Conservation (phyloP, 2,113 vertebrate species). For the Upupa epops region DNA sequence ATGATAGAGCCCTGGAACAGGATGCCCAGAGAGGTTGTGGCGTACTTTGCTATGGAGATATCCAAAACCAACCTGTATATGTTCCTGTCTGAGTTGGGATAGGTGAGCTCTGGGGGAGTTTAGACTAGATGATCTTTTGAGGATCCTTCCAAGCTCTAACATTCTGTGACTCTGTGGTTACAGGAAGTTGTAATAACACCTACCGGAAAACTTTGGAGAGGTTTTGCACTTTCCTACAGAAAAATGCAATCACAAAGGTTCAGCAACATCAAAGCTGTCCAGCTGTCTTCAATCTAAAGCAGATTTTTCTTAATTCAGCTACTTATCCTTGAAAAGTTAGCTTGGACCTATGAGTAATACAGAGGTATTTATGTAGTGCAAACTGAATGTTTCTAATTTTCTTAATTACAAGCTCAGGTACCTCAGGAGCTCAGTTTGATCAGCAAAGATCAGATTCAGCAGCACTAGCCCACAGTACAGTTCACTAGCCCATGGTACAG, state of each 20-base stretch:
- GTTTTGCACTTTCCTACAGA: not conserved
- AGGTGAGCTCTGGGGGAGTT: too few relatives aligned
- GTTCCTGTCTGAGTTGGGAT: too few relatives aligned
- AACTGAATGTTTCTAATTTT: not conserved
- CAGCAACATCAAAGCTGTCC: not conserved
- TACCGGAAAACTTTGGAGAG: not conserved
- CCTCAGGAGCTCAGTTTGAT: not conserved
- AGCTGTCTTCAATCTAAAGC: not conserved
- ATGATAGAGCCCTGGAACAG: too few relatives aligned
- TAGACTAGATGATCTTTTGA: too few relatives aligned
- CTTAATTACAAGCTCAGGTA: not conserved
- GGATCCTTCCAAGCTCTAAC: too few relatives aligned
- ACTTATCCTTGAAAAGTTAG: not conserved
- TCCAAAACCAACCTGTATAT: too few relatives aligned
- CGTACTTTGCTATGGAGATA: too few relatives aligned
- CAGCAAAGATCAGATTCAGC: not conserved
- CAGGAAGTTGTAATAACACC: not conserved
- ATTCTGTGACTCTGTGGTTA: too few relatives aligned
- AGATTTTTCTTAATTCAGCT: not conserved
- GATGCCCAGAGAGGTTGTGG: too few relatives aligned
- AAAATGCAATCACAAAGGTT: not conserved
- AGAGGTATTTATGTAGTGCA: not conserved
- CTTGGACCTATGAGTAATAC: not conserved
- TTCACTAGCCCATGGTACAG: not conserved
- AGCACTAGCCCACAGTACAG: not conserved